Evolutionary conservation across 2,113 vertebrate species (phyloP), one percentile per base, ranked within the genome.

Genomic region (Callionymus lyra): DNA sequence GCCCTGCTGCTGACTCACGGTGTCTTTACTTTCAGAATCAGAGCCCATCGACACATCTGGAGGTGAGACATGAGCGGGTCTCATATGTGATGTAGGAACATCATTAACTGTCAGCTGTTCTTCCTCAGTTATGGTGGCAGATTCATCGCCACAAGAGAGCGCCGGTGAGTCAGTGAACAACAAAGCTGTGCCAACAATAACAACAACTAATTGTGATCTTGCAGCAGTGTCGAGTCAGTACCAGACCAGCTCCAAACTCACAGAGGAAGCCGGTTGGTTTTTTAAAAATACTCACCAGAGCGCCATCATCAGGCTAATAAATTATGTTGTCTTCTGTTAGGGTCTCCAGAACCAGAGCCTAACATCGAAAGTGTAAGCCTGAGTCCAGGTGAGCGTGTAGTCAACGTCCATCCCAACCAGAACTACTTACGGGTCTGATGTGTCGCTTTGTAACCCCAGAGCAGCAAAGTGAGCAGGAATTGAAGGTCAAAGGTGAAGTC

Each of bases 401-500:
- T 47, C 0, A 8, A 27, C 4, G n/a, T 4, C 21, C 21, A 27
- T 27, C 21, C 21, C 21, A n/a, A 14, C 34, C 34, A n/a, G 14
- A 36, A 6, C 34, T n/a, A 12, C 1, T 2, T 6, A 12, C 11
- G 18, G 3, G 39, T 5, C 15, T 17, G 11, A 12, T 9, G 12
- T 13, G 11, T 27, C 9, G 6, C 6, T 2, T 50, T 81, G 71
- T 12, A 55, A 21, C 37, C 12, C 2, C 58, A 2, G 63, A 66
- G 59, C 66, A 39, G 16, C 53, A 31, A 9, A 12, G 41, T 0
- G 65, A 70, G 9, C 63, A 75, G 33, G 69, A 65, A 44, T 34
- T 31, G 14, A 70, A 59, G 55, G 74, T 72, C 31, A 81, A 79
- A 65, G 73, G 76, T 77, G 17, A 9, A 51, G 16, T 1, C 13